Evolutionary conservation across 1,140 invertebrate species (phyloP).

Genomic region (Anoplophora glabripennis): DNA sequence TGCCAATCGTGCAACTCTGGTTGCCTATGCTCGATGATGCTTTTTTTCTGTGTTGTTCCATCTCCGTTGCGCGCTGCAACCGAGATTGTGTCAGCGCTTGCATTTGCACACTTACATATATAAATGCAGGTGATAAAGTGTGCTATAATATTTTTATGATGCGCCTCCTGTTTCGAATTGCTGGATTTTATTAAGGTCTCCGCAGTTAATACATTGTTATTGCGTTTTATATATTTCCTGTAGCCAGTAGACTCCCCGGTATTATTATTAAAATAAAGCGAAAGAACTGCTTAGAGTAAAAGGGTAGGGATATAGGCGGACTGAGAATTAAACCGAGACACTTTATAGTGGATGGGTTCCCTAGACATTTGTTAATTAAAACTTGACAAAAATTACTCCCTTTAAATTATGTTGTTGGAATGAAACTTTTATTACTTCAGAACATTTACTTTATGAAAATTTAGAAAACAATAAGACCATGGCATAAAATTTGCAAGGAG

Average conservation of each 20-base stretch:
- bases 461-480: not conserved
- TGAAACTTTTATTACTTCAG: constrained; percentile 33
- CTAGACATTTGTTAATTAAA: constrained; percentile 36
- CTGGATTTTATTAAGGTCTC: no score
- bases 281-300: constrained; percentile 34
- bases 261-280: constrained; percentile 28
- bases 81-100: no score
- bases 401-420: constrained; percentile 33
- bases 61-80: no score
- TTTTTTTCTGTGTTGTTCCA: no score
- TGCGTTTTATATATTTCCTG: no score
- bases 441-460: constrained; percentile 16
- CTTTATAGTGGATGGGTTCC: constrained; percentile 29
- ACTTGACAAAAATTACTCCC: constrained; percentile 38
- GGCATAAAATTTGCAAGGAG: not conserved
- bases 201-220: no score
- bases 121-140: no score
- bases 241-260: not conserved
- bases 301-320: constrained; percentile 35
- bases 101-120: no score
- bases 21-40: no score
- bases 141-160: no score
- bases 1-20: no score
- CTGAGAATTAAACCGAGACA: constrained; percentile 36
- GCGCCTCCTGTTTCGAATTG: no score